These are phyloP conservation scores for Prochilodus magdalenae DNA, from an alignment of 2,113 vertebrate genomes.

Conservation along the genomic window DNA sequence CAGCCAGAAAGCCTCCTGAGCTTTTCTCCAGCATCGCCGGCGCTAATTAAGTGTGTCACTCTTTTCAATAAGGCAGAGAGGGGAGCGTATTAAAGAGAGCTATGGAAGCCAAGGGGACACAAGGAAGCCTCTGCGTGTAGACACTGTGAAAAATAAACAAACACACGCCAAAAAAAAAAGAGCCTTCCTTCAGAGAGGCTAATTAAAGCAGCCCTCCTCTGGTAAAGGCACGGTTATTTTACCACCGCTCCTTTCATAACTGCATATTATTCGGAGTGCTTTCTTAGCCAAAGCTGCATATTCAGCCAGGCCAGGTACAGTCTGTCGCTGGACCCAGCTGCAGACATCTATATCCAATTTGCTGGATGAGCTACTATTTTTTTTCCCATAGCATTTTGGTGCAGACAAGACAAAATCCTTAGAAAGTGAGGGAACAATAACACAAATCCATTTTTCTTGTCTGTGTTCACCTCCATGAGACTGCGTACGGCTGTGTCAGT, in stretches of 20 bases:
- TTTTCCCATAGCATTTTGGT: constrained; percentile 11
- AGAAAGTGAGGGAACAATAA: neutral
- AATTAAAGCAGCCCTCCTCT: constrained; percentile 72
- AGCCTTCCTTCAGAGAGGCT: constrained; percentile 76
- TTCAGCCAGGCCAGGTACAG: constrained; percentile 9
- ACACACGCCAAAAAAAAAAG: constrained; percentile 73
- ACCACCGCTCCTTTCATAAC: constrained; percentile 32
- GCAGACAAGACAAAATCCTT: constrained; percentile 14
- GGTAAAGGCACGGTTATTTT: constrained; percentile 50
- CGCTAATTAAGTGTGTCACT: constrained; percentile 84
- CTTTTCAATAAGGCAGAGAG: constrained; percentile 74
- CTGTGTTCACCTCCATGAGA: neutral
- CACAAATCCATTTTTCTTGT: constrained; percentile 8
- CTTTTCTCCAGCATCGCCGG: constrained; percentile 72
- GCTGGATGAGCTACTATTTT: constrained; percentile 13
- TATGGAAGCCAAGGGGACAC: constrained; percentile 69
- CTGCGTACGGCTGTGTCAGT: neutral
- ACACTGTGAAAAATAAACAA: constrained; percentile 76
- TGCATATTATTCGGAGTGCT: constrained; percentile 26
- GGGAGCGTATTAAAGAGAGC: constrained; percentile 63
- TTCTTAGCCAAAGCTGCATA: constrained; percentile 10
- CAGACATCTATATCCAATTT: neutral
- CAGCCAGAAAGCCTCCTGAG: constrained; percentile 79
- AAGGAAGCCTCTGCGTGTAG: constrained; percentile 69
- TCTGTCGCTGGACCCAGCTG: constrained; percentile 18